Conservation (phyloP, 2,113 vertebrate species). For the Sinocyclocheilus maitianheensis region DNA sequence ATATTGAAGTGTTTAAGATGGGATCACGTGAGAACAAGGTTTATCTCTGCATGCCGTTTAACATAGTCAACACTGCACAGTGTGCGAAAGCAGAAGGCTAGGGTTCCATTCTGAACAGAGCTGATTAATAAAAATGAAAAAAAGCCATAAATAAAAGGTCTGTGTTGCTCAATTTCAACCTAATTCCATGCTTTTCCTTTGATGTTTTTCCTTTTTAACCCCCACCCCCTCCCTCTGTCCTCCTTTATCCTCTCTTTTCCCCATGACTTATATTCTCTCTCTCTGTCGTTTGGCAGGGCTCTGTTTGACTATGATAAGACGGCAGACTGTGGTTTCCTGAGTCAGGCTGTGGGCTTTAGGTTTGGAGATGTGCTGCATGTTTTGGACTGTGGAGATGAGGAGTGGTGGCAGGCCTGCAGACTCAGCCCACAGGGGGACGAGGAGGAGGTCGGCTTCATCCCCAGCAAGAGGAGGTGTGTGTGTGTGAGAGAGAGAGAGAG, state of each 20-base stretch:
- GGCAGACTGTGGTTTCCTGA: conserved; percentile 91
- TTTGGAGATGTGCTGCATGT: conserved; percentile 92
- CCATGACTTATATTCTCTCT: neutral
- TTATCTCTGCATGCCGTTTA: neutral
- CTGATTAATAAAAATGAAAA: neutral
- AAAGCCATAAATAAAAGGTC: neutral
- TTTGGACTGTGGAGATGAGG: conserved; percentile 87
- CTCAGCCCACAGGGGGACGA: conserved; percentile 84
- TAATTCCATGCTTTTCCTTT: neutral
- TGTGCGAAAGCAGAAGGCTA: neutral
- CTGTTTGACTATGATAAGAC: conserved; percentile 95
- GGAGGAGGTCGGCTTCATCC: conserved; percentile 87
- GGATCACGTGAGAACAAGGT: too few relatives aligned
- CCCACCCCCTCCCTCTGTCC: neutral
- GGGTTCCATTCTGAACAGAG: neutral
- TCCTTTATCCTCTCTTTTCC: neutral
- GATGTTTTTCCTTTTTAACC: neutral
- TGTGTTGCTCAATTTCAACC: neutral
- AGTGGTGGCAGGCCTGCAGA: conserved; percentile 92
- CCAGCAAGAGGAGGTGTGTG: conserved; percentile 78
- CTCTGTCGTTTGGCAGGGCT: conserved; percentile 73
- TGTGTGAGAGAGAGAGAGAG: neutral
- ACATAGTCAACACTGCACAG: neutral
- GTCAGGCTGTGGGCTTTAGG: conserved; percentile 88
- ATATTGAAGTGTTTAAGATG: too few relatives aligned